Conservation (phyloP, 35 echinoderm and acorn worm genomes). For the Amphiura filiformis region DNA sequence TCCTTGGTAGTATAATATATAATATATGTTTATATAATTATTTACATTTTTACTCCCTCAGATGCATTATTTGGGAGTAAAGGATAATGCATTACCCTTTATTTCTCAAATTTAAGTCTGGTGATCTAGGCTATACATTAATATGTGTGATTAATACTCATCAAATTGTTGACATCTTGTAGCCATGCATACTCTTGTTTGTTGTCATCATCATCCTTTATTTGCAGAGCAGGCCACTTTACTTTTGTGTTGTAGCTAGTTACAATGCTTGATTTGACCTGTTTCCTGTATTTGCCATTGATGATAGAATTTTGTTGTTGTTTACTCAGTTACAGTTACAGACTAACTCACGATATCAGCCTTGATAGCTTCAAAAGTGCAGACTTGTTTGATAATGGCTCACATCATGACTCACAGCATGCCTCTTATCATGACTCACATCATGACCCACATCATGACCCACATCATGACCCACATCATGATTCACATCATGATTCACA, state of each 20-base stretch:
- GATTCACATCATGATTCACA: background rate
- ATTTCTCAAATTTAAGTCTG: too few relatives aligned
- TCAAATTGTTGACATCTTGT: background rate
- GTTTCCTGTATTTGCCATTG: too few relatives aligned
- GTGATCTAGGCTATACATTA: too few relatives aligned
- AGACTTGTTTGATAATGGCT: slow-evolving; percentile 51
- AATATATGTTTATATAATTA: too few relatives aligned
- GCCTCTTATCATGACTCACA: background rate
- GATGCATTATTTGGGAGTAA: too few relatives aligned
- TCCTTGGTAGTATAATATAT: too few relatives aligned
- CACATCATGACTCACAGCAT: background rate
- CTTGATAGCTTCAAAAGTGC: slow-evolving; percentile 82
- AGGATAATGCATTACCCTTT: too few relatives aligned
- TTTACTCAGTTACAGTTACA: slow-evolving; percentile 59
- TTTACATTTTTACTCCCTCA: too few relatives aligned
- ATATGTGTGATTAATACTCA: too few relatives aligned
- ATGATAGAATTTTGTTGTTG: too few relatives aligned
- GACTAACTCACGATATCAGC: slow-evolving; percentile 82
- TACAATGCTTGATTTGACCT: background rate
- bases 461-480: background rate
- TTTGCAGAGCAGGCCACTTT: background rate
- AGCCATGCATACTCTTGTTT: background rate
- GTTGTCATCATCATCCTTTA: background rate
- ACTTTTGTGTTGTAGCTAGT: background rate
- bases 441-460: background rate